Base-by-base conservation (phyloP, 30 jellyfish, hydroid and myxozoan species). In the Hydra vulgaris region DNA sequence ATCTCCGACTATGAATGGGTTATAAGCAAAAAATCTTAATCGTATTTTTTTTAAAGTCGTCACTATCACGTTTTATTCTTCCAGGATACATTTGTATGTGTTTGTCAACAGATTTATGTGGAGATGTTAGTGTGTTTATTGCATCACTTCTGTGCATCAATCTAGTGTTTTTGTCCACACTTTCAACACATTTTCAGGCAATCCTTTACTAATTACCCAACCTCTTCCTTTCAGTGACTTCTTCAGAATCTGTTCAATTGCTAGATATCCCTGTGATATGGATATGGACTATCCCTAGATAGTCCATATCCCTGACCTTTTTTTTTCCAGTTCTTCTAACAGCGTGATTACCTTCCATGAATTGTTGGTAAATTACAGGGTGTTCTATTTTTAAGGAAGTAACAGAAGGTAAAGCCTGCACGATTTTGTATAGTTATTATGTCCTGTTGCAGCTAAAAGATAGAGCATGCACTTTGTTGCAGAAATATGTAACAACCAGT, bases 401-500 rank as follows among this genome's bases (percentile, higher is more conserved):
- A 20, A n/a, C 21, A 21, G 82, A 25, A 74, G 82, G 27, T 74
- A 74, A 17, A 74, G 78, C 18, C 82, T 21, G 77, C 82, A 74
- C 17, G 82, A 74, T 74, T 74, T 74, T 21, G 76, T 78, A 26
- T 74, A 74, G 82, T 74, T 74, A 22, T 26, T 74, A 78, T 74
- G 82, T 76, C 82, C 82, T 15, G 82, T 74, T 21, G 77, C 82
- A 15, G 82, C 82, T 21, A 18, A 74, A 8, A 74, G 82, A 78
- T 74, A 21, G 79, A 74, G 25, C 82, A 74, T 74, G 82, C 82
- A n/a, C 15, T n/a, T 74, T 19, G 82, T 8, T 17, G 82, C 15
- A 15, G 78, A 15, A 25, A 74, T 74, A 78, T 74, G 82, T 74
- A 26, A 15, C 15, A 18, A 15, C 77, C 82, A 74, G 25, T 74